Evolutionary conservation across 2,797 vertebrate species (phyloP).

Genomic region (Pseudomugil tenellus): DNA sequence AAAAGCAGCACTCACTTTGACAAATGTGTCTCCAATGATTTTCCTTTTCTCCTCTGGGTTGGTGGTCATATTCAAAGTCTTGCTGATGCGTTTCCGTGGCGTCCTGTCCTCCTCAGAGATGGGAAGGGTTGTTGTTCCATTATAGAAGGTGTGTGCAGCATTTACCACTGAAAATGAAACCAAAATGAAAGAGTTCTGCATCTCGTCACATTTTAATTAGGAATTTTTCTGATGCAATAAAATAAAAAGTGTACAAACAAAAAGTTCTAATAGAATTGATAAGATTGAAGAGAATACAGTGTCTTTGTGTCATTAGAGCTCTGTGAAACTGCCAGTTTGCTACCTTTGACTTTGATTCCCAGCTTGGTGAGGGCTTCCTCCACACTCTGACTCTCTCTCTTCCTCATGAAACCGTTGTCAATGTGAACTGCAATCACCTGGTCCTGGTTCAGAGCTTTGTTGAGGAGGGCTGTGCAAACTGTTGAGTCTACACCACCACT

Average conservation of each 20-base stretch:
- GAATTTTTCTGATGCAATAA: neutral
- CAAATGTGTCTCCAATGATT: slow-evolving; percentile 98
- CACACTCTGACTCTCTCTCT: slow-evolving; percentile 94
- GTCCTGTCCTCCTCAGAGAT: slow-evolving; percentile 98
- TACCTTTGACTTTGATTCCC: slow-evolving; percentile 97
- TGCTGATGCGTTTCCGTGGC: slow-evolving; percentile 97
- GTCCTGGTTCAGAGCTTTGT: slow-evolving; percentile 93
- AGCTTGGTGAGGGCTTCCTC: slow-evolving; percentile 97
- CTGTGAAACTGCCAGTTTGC: neutral
- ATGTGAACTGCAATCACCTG: slow-evolving; percentile 98
- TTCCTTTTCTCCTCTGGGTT: slow-evolving; percentile 99
- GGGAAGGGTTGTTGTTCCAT: slow-evolving; percentile 96
- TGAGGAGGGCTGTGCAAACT: slow-evolving; percentile 96
- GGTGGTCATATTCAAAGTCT: slow-evolving; percentile 98
- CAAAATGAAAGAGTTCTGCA: neutral
- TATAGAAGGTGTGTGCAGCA: slow-evolving; percentile 98
- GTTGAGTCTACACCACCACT: slow-evolving; percentile 99
- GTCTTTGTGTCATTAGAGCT: neutral
- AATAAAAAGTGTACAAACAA: neutral
- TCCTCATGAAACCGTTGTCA: slow-evolving; percentile 99
- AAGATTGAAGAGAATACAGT: neutral
- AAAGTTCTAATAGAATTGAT: neutral
- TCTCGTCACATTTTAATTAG: neutral
- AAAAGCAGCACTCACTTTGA: slow-evolving; percentile 86
- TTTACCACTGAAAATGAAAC: slow-evolving; percentile 89